Percentiles rank a stretch among this genome's conserved stretches.
Conservation (phyloP, 2,888 invertebrate species). For the Tanytarsus gracilentus region DNA sequence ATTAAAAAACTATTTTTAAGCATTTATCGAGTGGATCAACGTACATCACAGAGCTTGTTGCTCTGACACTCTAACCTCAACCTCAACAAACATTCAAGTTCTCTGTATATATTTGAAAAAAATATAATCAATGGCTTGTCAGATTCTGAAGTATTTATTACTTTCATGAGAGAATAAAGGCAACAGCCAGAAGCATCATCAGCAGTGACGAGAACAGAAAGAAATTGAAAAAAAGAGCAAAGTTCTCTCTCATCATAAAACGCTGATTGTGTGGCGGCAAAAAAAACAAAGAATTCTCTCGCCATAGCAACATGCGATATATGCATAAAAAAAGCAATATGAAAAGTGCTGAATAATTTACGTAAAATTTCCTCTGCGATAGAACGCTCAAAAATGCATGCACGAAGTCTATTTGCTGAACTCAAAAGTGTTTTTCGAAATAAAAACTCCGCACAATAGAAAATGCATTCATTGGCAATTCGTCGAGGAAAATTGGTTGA, state of each 20-base stretch:
- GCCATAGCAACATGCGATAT: background rate
- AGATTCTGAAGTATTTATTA: slow-evolving; percentile 23
- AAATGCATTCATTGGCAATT: slow-evolving; percentile 6
- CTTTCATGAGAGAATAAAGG: background rate
- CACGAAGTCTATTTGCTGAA: no score
- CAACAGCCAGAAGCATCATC: background rate
- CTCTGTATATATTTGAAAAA: background rate
- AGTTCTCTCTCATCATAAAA: background rate
- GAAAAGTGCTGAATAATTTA: slow-evolving; percentile 11
- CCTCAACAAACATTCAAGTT: no score
- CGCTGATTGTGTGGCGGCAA: background rate
- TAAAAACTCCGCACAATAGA: no score
- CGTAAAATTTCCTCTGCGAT: background rate
- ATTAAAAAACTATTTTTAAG: no score
- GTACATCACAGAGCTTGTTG: no score
- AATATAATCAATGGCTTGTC: slow-evolving; percentile 29
- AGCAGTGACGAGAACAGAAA: background rate
- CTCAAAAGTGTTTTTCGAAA: no score
- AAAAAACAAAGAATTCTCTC: background rate
- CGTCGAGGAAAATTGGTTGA: background rate
- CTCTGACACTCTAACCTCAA: no score
- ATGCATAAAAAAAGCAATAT: background rate
- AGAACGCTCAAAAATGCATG: no score
- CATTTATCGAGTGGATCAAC: no score
- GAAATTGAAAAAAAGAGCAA: slow-evolving; percentile 1